Conservation (phyloP, 2,113 vertebrate genomes). For the Brachyhypopomus gauderio region DNA sequence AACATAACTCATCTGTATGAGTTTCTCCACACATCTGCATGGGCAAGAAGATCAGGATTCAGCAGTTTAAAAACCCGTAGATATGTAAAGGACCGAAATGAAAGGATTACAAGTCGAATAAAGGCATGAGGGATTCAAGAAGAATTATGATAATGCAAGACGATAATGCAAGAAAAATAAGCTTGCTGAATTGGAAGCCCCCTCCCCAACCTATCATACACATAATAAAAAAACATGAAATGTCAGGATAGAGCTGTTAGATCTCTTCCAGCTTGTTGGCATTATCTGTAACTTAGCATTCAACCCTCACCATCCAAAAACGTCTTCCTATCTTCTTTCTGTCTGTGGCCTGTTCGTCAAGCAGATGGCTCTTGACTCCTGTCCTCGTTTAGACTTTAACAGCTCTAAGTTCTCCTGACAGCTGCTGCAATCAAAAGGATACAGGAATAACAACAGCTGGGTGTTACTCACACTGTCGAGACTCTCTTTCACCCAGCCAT, state of each 20-base stretch:
- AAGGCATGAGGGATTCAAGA: neutral
- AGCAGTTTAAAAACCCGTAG: neutral
- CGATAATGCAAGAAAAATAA: neutral
- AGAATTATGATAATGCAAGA: neutral
- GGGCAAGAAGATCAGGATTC: neutral
- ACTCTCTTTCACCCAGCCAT: constrained; percentile 22
- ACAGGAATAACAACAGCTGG: constrained; percentile 61
- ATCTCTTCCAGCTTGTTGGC: neutral
- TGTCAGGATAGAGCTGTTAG: neutral
- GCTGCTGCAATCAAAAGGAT: constrained; percentile 56
- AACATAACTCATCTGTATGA: neutral
- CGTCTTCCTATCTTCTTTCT: constrained; percentile 25
- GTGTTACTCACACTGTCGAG: constrained; percentile 40
- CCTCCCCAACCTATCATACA: neutral
- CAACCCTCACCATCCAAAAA: neutral
- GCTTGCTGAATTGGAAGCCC: neutral
- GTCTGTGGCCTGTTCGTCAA: constrained; percentile 30
- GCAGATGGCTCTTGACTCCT: constrained; percentile 44
- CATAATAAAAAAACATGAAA: neutral
- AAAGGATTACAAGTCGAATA: neutral
- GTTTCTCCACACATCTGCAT: constrained; percentile 1
- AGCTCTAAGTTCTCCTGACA: constrained; percentile 53
- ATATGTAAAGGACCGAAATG: neutral
- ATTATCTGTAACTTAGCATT: constrained; percentile 17
- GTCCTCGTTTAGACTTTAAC: constrained; percentile 53